Evolutionary conservation across 2,113 vertebrate species (phyloP).

Genomic region (Albula glossodonta): DNA sequence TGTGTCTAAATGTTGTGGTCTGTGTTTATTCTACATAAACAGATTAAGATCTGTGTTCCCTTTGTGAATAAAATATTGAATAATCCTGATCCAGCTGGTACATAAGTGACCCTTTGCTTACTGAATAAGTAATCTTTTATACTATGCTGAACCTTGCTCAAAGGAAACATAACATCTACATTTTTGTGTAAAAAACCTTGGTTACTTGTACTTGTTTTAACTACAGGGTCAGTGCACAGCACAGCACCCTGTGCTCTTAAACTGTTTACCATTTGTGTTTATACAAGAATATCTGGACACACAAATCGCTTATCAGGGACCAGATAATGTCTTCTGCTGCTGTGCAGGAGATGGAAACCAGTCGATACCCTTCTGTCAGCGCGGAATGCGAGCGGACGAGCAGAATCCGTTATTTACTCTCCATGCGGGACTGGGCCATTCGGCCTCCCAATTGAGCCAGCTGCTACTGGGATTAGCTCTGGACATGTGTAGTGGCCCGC

Average conservation of each 20-base stretch:
- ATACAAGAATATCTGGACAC: conserved; percentile 45
- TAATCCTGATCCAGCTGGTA: neutral
- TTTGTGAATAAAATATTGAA: neutral
- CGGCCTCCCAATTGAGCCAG: neutral
- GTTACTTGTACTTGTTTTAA: conserved; percentile 13
- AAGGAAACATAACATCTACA: neutral
- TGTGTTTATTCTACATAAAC: neutral
- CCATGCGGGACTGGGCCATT: conserved; percentile 15
- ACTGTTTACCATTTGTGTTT: conserved; percentile 51
- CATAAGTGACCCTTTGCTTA: neutral
- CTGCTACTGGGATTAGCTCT: conserved; percentile 16
- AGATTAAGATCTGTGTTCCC: neutral
- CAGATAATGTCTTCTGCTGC: conserved; percentile 52
- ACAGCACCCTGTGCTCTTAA: conserved; percentile 25
- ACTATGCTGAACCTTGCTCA: neutral
- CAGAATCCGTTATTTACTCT: conserved; percentile 35
- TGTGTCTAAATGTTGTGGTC: neutral
- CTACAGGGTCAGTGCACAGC: conserved; percentile 11
- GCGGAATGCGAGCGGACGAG: conserved; percentile 34
- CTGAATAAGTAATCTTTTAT: neutral
- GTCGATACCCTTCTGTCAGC: conserved; percentile 49
- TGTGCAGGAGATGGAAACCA: conserved; percentile 49
- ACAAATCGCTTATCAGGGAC: conserved; percentile 44
- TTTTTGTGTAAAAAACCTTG: neutral
- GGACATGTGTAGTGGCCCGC: neutral